phyloP scores from a whole-genome alignment of 2,797 vertebrate genomes.

The Micromesistius poutassou region DNA sequence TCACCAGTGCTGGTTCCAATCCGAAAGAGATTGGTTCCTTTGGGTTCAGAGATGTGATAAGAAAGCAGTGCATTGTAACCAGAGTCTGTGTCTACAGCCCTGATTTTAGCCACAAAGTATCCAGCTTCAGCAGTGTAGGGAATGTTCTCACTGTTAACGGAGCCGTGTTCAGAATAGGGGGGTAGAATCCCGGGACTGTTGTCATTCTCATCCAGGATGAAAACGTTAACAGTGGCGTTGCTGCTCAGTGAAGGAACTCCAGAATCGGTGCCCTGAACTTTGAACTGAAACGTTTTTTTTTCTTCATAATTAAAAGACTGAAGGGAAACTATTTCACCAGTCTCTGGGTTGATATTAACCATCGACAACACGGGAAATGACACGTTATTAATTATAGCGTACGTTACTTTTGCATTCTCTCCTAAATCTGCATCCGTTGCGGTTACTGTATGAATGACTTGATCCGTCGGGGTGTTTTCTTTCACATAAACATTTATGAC shows the following conservation, averaged over 20 bases:
- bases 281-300: conserved; percentile 72
- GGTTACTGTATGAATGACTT: conserved; percentile 41
- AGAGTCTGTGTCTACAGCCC: too few species aligned
- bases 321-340: conserved; percentile 62
- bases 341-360: neutral
- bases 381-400: conserved; percentile 18
- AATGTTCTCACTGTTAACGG: conserved; percentile 70
- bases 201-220: conserved; percentile 76
- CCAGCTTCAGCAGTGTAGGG: conserved; percentile 30
- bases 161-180: conserved; percentile 58
- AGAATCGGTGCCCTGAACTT: conserved; percentile 78
- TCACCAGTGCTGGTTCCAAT: too few species aligned
- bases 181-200: conserved; percentile 56
- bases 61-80: too few species aligned
- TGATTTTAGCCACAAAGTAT: too few species aligned
- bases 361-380: neutral
- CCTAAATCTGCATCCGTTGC: conserved; percentile 68
- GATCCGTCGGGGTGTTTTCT: conserved; percentile 76
- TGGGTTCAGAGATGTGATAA: too few species aligned
- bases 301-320: conserved; percentile 82
- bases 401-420: conserved; percentile 57
- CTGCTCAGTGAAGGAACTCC: conserved; percentile 72
- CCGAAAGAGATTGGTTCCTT: too few species aligned
- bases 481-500: conserved; percentile 52
- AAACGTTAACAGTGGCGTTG: conserved; percentile 69